Evolutionary conservation across 2,888 invertebrate species (phyloP), one percentile per base, ranked within the genome.

Genomic region (Periphyllus acericola): DNA sequence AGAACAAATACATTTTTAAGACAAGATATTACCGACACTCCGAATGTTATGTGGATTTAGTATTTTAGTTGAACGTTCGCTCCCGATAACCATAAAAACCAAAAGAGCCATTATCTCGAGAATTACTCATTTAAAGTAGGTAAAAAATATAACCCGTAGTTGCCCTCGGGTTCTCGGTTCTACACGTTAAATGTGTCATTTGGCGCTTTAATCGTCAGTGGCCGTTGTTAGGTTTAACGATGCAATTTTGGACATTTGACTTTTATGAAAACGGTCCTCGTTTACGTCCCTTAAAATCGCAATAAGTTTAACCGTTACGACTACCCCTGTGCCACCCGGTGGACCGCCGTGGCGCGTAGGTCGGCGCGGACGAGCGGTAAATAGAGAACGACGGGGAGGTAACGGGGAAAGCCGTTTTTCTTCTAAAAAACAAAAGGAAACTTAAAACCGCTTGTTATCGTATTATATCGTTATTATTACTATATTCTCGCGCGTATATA

Each of bases 351-450:
- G 6, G 11, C 40, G 60, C 17, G n/a, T 29, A 8, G 60, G 34
- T n/a, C 25, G 34, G 32, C 32, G 34, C 32, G 34, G 34, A 34
- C 34, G 34, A 74, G 83, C 14, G 83, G 55, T 55, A 71, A 71
- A 71, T 68, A 66, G 40, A 32, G 76, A 66, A 40, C 68, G 55
- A 68, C 17, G 84, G 21, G 40, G 36, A 75, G 21, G 60, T n/a
- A 68, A 80, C 60, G 72, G 52, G 5, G 60, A 88, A 75, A 75
- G 52, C 81, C 85, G 80, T 87, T 89, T 81, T 87, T 87, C 89
- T 87, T 87, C 89, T 55, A 85, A 85, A 89, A 85, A 89, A 89
- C 80, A 89, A 87, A 83, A 85, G 85, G 74, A 76, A 89, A 81
- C 86, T 89, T 82, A 75, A 81, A 87, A 87, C 87, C 87, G 81